These are phyloP conservation scores for Callipepla californica DNA, from an alignment of 2,113 vertebrate species.

Conservation along the genomic window DNA sequence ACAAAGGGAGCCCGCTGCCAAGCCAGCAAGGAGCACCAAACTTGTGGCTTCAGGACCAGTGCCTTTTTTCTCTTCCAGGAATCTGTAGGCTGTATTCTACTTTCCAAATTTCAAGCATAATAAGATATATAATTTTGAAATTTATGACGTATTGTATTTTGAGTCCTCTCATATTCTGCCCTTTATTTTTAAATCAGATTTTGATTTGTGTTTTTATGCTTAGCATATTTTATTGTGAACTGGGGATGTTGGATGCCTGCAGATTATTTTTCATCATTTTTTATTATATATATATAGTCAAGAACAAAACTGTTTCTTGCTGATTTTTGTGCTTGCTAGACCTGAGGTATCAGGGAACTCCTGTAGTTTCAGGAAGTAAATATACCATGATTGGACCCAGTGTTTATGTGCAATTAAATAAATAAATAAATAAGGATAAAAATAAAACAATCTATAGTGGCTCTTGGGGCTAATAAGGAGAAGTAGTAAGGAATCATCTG, in stretches of 20 bases:
- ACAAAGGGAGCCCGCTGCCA: neutral
- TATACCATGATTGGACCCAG: neutral
- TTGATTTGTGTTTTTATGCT: neutral
- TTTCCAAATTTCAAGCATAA: neutral
- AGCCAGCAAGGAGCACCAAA: slow-evolving; percentile 13
- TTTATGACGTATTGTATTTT: neutral
- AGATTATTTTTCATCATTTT: neutral
- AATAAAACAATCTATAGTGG: neutral
- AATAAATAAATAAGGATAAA: neutral
- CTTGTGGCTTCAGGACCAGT: neutral
- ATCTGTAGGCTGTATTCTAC: neutral
- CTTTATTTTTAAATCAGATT: neutral
- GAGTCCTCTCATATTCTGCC: neutral
- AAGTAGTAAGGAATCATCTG: slow-evolving; percentile 23
- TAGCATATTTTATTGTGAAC: neutral
- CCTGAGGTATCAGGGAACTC: neutral
- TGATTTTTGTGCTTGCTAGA: neutral
- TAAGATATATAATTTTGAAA: neutral
- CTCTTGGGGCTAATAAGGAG: neutral
- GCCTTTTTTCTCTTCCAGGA: neutral
- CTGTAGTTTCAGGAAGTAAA: neutral
- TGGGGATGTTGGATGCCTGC: neutral
- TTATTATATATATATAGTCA: neutral
- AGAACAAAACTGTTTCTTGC: neutral
- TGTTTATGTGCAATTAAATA: neutral